Evolutionary conservation across 2,113 vertebrate species (phyloP), one percentile per base, ranked within the genome.

Genomic region (Centropus bengalensis): DNA sequence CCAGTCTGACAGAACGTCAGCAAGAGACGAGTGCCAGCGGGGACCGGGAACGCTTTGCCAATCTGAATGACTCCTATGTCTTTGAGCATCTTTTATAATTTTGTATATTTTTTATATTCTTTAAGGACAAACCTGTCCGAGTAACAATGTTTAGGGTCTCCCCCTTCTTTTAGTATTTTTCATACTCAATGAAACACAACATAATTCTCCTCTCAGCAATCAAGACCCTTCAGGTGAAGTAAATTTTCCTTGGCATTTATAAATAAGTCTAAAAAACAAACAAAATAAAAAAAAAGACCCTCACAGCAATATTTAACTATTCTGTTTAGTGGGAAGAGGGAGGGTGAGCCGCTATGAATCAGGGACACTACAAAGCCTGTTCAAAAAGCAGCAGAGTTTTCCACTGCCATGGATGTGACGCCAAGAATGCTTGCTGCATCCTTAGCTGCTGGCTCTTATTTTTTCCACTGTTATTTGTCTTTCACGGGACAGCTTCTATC

Each of bases 161-260:
- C n/a, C 47, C 83, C 67, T 51, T 45, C 19, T 36, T n/a, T 21
- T 14, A 38, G 13, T 63, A 22, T 63, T 33, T 68, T 62, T 32
- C 30, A 62, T 45, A 30, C 47, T 49, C 10, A 2, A 33, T 30
- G 42, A 73, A 44, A 77, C 3, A 16, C 14, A 49, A 2, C 5
- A 8, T 12, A 12, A 21, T 45, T 52, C 4, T 67, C 9, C 40
- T 24, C 51, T 15, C 16, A 6, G 69, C 14, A 27, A 33, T 15
- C 24, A 23, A 40, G 47, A n/a, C 55, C 17, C 36, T 8, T 4
- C 22, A 2, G 0, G 1, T 5, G 15, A 40, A 78, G 23, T 11
- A 23, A 9, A 18, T 38, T 56, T 51, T 26, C 26, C 22, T 47
- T 8, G 10, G 69, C 30, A 14, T 21, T 36, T 32, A 0, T 0